Conservation (phyloP, 2,888 invertebrate species). For the Acronicta leporina region DNA sequence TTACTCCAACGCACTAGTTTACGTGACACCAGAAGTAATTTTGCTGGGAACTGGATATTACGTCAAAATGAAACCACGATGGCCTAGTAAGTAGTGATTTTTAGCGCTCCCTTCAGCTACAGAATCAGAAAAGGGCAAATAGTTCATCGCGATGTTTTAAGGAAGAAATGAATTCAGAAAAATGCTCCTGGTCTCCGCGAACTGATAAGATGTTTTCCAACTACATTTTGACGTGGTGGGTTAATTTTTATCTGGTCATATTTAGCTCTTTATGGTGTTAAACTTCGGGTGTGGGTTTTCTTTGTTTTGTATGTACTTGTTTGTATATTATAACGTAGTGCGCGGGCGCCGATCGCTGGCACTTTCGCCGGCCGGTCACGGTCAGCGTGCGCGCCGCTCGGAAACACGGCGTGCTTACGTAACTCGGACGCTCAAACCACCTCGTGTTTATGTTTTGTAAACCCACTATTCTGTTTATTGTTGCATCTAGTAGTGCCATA, state of each 20-base stretch:
- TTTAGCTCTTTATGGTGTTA: no score
- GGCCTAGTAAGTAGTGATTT: constrained; percentile 29
- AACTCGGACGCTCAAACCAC: constrained; percentile 22
- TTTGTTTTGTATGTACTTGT: background rate
- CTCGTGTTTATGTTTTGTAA: constrained; percentile 15
- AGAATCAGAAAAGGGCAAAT: constrained; percentile 5
- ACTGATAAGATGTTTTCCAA: no score
- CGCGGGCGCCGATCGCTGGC: constrained; percentile 26
- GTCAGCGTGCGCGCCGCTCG: constrained; percentile 47
- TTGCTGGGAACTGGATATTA: no score
- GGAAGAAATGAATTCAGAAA: no score
- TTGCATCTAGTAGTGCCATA: background rate
- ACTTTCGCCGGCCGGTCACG: constrained; percentile 65
- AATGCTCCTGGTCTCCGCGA: no score
- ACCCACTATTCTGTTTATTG: background rate
- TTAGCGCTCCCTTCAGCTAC: background rate
- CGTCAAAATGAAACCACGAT: no score
- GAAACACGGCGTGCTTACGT: constrained; percentile 24
- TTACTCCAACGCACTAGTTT: background rate
- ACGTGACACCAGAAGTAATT: no score
- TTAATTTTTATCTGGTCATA: no score
- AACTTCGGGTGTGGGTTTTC: constrained; percentile 10
- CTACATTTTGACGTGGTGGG: no score
- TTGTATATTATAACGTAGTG: background rate
- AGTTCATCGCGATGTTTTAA: background rate